Evolutionary conservation across 2,888 invertebrate species (phyloP).

Genomic region (Terebella lapidaria): DNA sequence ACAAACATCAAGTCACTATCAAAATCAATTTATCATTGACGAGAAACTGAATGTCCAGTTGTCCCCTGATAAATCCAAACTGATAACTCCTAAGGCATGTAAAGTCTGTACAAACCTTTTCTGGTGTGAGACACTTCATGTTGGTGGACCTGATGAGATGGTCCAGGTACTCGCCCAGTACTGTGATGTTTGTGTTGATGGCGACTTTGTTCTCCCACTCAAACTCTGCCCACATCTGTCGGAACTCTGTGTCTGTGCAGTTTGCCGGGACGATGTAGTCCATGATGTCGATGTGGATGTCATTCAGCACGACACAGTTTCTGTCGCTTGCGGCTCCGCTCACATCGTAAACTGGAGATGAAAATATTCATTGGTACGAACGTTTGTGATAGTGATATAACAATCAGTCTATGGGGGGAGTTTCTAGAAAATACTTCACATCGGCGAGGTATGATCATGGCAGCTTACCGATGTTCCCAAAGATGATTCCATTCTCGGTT

Average conservation of each 20-base stretch:
- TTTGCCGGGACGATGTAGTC: conserved; percentile 78
- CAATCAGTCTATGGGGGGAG: too few relatives aligned
- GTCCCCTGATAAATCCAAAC: too few relatives aligned
- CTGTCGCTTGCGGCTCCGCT: conserved; percentile 86
- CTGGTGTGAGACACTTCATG: conserved; percentile 98
- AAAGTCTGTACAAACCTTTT: conserved; percentile 62
- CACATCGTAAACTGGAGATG: conserved; percentile 80
- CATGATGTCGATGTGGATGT: conserved; percentile 99
- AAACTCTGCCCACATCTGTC: conserved; percentile 99
- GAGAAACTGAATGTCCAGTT: background rate
- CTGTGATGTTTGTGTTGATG: conserved; percentile 84
- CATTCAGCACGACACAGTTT: conserved; percentile 96
- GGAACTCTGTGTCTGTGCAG: conserved; percentile 92
- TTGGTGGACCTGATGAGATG: conserved; percentile 92
- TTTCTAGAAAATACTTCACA: too few relatives aligned
- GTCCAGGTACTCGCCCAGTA: conserved; percentile 85
- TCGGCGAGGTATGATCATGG: too few relatives aligned
- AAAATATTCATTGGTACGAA: too few relatives aligned
- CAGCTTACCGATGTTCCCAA: conserved; percentile 85
- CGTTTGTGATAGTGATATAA: too few relatives aligned
- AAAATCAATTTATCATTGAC: too few relatives aligned
- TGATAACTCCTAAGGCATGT: too few relatives aligned
- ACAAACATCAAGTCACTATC: too few relatives aligned
- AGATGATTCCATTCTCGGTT: conserved; percentile 99
- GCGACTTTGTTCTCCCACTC: conserved; percentile 99